Evolutionary conservation across 53 echinoderm and acorn worm genomes (phyloP).

Genomic region (Patiria pectinifera): DNA sequence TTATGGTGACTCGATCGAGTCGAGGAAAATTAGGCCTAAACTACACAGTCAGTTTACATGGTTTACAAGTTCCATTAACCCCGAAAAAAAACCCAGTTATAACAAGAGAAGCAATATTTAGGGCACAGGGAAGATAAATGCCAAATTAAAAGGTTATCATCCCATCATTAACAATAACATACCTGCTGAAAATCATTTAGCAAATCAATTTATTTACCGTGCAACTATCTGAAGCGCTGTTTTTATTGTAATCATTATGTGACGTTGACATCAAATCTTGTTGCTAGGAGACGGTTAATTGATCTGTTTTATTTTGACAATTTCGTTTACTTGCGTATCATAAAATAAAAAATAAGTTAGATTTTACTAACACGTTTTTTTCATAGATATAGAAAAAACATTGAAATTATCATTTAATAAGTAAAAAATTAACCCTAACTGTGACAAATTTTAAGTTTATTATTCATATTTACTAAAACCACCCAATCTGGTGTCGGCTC

Average conservation of each 20-base stretch:
- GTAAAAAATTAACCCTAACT: not conserved
- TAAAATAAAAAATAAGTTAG: not conserved
- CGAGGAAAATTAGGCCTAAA: too few species aligned
- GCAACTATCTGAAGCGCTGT: too few species aligned
- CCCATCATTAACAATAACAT: not conserved
- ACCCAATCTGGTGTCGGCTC: slow-evolving; percentile 21
- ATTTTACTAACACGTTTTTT: not conserved
- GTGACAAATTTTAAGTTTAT: not conserved
- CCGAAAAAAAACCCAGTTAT: too few species aligned
- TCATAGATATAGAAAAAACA: not conserved
- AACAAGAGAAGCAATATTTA: too few species aligned
- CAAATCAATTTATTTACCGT: not conserved
- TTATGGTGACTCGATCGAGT: too few species aligned
- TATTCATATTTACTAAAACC: not conserved
- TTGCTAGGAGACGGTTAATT: slow-evolving; percentile 48
- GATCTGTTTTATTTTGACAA: not conserved
- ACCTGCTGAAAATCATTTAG: not conserved
- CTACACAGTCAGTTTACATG: too few species aligned
- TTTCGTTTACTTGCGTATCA: not conserved
- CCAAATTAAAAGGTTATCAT: not conserved
- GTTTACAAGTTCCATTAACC: too few species aligned
- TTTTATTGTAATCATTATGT: too few species aligned
- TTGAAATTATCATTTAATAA: not conserved
- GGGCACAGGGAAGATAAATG: too few species aligned
- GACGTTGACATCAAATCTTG: not conserved